Evolutionary conservation across 1,140 invertebrate species (phyloP), one percentile per base, ranked within the genome.

Genomic region (Monomorium pharaonis): DNA sequence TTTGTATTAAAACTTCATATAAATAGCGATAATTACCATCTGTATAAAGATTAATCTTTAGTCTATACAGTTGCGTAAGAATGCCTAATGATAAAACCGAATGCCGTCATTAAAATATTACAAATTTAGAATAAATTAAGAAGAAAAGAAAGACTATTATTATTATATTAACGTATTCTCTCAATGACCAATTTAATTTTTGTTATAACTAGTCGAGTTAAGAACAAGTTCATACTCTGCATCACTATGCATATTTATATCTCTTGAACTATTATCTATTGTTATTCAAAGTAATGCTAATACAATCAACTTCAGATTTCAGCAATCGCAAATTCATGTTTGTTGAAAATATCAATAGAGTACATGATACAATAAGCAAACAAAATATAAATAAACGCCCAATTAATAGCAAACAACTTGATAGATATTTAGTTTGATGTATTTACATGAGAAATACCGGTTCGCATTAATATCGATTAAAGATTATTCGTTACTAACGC

Each of bases 1-100:
- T 81, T 42, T n/a, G n/a, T 24, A 42, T 74, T 27, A 44, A 58
- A 72, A 58, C 51, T 74, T 27, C 3, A 18, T 14, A 14, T 83
- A 74, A 83, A 83, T 83, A 72, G 54, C 37, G 54, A 83, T 83
- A 83, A 83, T 74, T 47, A 69, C 47, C 24, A 24, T 0, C 51
- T 42, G 42, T 70, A 58, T 83, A 83, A 83, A 83, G 67, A 74
- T 72, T 74, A 83, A 81, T 74, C 78, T 83, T 74, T 83, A 83
- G 21, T 37, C 27, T 24, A 14, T 37, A 10, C 49, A 76, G 37
- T 33, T 44, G 33, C n/a, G n/a, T n/a, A n/a, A 80, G 0, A 42
- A 30, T 58, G n/a, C 21, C 54, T 72, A 72, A 80, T 16, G 16
- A 3, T 58, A 58, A 72, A 58, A 72, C 47, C 12, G 47, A 12